Percentiles rank a stretch among this genome's conserved stretches.
Evolutionary conservation across 2,113 vertebrate species (phyloP).

Genomic region (Genyomyrus donnyi): DNA sequence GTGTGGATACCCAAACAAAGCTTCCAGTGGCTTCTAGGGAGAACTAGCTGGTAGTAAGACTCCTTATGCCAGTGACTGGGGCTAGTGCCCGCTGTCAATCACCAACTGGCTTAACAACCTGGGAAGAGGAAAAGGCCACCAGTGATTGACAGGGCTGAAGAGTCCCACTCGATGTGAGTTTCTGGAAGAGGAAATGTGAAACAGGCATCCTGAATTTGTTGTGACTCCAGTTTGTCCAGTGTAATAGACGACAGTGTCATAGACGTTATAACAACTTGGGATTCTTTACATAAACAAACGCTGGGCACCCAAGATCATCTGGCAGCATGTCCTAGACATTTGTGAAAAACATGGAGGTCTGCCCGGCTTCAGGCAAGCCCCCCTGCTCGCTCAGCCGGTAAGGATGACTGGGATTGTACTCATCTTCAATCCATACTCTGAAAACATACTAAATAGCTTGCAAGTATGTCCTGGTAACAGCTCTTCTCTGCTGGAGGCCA

Average conservation of each 20-base stretch:
- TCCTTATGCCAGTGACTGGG: neutral
- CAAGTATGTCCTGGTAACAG: neutral
- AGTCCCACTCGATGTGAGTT: neutral
- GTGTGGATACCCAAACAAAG: neutral
- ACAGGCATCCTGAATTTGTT: neutral
- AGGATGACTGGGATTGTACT: neutral
- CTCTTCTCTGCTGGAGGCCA: neutral
- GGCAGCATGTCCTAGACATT: neutral
- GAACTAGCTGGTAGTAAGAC: neutral
- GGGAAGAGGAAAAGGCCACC: neutral
- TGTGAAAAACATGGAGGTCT: neutral
- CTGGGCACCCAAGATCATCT: neutral
- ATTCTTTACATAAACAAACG: neutral
- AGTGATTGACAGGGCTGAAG: neutral
- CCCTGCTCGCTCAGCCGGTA: neutral
- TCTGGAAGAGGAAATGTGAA: neutral
- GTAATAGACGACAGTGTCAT: neutral
- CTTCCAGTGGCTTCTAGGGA: neutral
- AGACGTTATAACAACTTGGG: neutral
- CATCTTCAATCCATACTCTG: neutral
- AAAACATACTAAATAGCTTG: neutral
- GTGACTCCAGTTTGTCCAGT: neutral
- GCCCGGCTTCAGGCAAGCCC: neutral
- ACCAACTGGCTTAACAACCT: neutral
- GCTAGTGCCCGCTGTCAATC: neutral